Percentiles rank a stretch among this genome's conserved stretches.
Evolutionary conservation across 2,113 vertebrate genomes (phyloP).

Genomic region (Petromus typicus): DNA sequence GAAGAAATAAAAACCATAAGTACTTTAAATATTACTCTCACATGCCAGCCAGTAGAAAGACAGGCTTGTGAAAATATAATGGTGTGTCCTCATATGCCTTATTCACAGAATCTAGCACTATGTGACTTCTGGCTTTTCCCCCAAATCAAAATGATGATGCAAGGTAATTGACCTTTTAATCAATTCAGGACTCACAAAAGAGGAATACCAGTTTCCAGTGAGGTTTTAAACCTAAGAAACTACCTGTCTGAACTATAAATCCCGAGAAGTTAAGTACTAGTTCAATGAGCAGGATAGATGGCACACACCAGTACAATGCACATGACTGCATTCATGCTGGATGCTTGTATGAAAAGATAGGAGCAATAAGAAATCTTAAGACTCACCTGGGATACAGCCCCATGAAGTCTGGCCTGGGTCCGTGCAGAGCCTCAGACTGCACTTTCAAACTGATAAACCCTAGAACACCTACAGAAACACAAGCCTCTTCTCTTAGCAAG

Average conservation of each 20-base stretch:
- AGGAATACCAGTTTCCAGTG: not conserved
- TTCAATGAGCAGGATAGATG: not conserved
- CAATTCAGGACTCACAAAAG: not conserved
- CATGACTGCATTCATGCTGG: not conserved
- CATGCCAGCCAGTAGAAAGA: not conserved
- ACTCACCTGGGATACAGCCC: not conserved
- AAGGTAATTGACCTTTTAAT: not conserved
- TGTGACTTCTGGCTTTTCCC: not conserved
- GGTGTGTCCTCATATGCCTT: not conserved
- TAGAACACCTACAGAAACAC: not conserved
- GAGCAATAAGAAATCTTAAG: not conserved
- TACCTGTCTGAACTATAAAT: not conserved
- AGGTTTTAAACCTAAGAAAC: not conserved
- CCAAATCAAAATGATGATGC: not conserved
- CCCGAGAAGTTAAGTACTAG: not conserved
- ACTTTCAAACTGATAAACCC: not conserved
- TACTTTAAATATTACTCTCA: not conserved
- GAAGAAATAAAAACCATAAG: too few species aligned
- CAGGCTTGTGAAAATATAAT: not conserved
- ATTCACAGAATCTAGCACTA: not conserved
- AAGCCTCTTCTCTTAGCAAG: not conserved
- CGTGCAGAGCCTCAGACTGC: not conserved
- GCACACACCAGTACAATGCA: not conserved
- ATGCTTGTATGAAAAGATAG: not conserved
- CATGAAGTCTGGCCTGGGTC: not conserved